A percentile compares a stretch with the other conserved stretches of the same genome.
phyloP scores from a whole-genome alignment of 1,140 invertebrate species.

The Homalodisca vitripennis region DNA sequence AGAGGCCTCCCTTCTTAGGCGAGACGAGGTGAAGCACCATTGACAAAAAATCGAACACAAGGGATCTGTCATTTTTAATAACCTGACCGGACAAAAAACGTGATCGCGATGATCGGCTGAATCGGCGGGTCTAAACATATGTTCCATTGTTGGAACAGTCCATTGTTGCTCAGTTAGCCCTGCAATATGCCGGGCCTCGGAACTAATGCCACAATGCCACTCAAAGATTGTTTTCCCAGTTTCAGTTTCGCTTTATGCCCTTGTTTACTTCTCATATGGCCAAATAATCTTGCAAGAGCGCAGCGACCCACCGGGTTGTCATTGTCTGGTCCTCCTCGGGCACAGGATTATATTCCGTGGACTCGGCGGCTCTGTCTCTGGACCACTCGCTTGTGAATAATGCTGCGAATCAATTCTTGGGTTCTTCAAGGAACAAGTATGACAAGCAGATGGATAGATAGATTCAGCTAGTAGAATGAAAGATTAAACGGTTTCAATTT shows the following conservation, averaged over 20 bases:
- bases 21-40: not conserved
- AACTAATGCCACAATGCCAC: slow-evolving; percentile 5
- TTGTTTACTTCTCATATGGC: not conserved
- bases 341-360: slow-evolving; percentile 5
- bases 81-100: slow-evolving; percentile 10
- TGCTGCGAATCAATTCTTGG: not conserved
- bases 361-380: too few relatives aligned
- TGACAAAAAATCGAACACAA: not conserved
- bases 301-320: not conserved
- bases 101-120: not conserved
- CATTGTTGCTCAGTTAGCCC: not conserved
- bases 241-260: slow-evolving; percentile 18
- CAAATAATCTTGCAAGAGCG: slow-evolving; percentile 12
- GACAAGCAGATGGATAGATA: too few relatives aligned
- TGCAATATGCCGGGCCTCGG: too few relatives aligned
- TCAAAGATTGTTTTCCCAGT: slow-evolving; percentile 23
- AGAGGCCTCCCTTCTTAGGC: too few relatives aligned
- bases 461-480: too few relatives aligned
- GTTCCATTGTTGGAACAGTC: not conserved
- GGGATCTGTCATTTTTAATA: slow-evolving; percentile 24
- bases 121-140: too few relatives aligned
- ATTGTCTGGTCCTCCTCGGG: not conserved
- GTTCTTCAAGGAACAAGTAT: too few relatives aligned
- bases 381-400: not conserved
- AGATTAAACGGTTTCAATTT: too few relatives aligned